Evolutionary conservation across 2,113 vertebrate genomes (phyloP).

Genomic region (Callocephalon fimbriatum): DNA sequence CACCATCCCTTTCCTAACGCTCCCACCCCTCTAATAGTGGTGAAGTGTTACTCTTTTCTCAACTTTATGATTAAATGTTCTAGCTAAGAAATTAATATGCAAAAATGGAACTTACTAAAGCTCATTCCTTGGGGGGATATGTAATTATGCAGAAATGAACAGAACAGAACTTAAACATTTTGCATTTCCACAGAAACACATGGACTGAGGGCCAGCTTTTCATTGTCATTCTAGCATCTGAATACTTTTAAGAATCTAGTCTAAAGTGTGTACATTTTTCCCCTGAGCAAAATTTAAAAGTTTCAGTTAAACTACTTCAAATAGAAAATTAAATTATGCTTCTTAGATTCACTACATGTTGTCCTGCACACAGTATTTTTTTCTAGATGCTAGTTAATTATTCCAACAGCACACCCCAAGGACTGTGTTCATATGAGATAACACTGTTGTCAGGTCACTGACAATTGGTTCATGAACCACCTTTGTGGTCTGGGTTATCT

Average conservation of each 20-base stretch:
- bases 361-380: background rate
- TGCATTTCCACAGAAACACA: background rate
- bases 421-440: background rate
- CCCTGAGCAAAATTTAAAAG: background rate
- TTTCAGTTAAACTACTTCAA: background rate
- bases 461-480: background rate
- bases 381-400: background rate
- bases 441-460: background rate
- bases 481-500: background rate
- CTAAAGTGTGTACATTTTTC: background rate
- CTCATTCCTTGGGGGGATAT: background rate
- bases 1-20: too few species aligned
- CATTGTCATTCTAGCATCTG: background rate
- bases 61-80: background rate
- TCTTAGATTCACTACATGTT: background rate
- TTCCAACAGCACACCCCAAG: background rate
- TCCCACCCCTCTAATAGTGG: too few species aligned
- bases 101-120: background rate
- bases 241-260: background rate
- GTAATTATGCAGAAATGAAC: slow-evolving; percentile 8
- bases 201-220: background rate
- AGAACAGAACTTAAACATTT: background rate
- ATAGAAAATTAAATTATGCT: background rate
- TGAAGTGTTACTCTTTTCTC: background rate
- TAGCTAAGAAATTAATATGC: slow-evolving; percentile 1